These are phyloP conservation scores for Puffinus mauretanicus DNA, from an alignment of 2,113 vertebrate species.

Conservation along the genomic window DNA sequence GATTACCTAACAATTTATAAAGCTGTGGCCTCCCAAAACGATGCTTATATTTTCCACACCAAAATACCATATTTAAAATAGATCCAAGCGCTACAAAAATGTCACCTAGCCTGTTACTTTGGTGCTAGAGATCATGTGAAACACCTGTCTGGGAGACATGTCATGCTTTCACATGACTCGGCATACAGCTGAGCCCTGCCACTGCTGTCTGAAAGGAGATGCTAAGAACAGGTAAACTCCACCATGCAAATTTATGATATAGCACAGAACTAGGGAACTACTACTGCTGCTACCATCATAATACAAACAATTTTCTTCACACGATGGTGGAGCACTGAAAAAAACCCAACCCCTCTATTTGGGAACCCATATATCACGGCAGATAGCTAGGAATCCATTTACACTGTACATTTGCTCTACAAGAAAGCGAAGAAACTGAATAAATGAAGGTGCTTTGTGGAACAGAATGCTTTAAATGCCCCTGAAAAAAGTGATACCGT, in stretches of 20 bases:
- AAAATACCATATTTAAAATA: background rate
- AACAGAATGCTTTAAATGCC: background rate
- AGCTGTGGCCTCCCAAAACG: background rate
- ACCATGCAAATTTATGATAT: background rate
- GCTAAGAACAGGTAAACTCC: background rate
- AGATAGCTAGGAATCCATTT: background rate
- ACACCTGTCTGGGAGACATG: background rate
- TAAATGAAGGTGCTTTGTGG: background rate
- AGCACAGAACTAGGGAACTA: background rate
- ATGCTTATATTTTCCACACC: background rate
- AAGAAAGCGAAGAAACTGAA: background rate
- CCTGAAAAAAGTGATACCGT: accelerated
- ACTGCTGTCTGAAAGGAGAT: background rate
- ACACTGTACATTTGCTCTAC: background rate
- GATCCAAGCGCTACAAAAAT: background rate
- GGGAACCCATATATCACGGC: background rate
- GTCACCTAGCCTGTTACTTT: background rate
- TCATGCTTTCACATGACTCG: background rate
- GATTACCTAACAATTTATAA: background rate
- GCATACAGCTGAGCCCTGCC: background rate
- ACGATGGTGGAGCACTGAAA: background rate
- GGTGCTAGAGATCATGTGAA: background rate
- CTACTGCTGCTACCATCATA: background rate
- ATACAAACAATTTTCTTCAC: background rate
- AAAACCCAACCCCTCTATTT: background rate